phyloP scores from a whole-genome alignment of 2,113 vertebrate species.

The Corythornis madagascariensis region DNA sequence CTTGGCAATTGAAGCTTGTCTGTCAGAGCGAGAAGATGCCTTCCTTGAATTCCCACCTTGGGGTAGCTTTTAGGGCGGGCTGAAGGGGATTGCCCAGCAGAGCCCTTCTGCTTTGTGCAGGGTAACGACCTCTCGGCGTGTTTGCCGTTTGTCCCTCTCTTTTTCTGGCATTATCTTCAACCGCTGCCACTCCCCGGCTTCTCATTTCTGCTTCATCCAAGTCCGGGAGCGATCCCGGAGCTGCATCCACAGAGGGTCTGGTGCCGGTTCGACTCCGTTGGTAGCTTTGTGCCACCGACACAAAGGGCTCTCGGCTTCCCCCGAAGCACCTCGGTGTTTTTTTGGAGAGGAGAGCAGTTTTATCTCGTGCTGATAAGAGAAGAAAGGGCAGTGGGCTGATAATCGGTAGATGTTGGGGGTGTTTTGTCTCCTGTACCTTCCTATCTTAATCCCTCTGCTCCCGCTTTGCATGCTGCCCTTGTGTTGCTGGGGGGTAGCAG shows the following conservation, averaged over 20 bases:
- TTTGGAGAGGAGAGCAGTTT: not conserved
- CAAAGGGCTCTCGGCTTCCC: not conserved
- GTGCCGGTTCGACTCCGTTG: accelerated
- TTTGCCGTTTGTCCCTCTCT: not conserved
- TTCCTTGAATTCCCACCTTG: no score
- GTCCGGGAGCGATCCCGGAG: accelerated
- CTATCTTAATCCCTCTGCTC: conserved; percentile 14
- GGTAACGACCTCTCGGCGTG: not conserved
- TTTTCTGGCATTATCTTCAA: not conserved
- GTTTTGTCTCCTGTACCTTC: accelerated
- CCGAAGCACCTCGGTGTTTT: accelerated
- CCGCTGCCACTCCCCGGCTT: not conserved
- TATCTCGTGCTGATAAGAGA: not conserved
- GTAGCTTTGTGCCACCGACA: accelerated
- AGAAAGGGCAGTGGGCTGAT: not conserved
- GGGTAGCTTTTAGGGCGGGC: not conserved
- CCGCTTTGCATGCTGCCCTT: not conserved
- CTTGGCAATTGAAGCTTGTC: not conserved
- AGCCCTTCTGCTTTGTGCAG: not conserved
- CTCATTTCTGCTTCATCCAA: not conserved
- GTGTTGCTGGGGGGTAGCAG: not conserved
- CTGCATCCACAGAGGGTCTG: not conserved
- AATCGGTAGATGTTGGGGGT: not conserved
- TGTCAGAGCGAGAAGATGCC: not conserved
- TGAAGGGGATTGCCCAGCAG: not conserved